Evolutionary conservation across 2,797 vertebrate species (phyloP).

Genomic region (Mastacembelus armatus): DNA sequence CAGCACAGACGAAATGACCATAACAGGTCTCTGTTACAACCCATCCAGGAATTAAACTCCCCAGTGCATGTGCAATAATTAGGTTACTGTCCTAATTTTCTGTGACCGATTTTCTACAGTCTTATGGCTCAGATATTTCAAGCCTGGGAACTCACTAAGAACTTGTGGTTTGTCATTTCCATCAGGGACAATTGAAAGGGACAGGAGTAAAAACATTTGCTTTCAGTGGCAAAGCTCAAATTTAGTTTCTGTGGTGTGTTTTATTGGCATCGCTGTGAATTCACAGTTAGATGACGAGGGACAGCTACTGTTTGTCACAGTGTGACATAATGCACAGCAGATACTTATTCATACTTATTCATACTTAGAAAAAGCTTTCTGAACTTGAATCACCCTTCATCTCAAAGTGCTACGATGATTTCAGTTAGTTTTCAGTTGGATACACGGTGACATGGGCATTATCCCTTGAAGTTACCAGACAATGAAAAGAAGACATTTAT

Average conservation of each 20-base stretch:
- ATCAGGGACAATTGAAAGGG: slow-evolving; percentile 10
- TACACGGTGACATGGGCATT: not conserved
- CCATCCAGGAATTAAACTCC: slow-evolving; percentile 29
- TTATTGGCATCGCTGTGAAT: not conserved
- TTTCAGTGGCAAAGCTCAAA: not conserved
- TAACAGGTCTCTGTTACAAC: slow-evolving; percentile 29
- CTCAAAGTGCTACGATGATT: not conserved
- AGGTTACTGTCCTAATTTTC: slow-evolving; percentile 73
- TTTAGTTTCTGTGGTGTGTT: not conserved
- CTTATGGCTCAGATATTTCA: slow-evolving; percentile 51
- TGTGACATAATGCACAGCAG: slow-evolving; percentile 13
- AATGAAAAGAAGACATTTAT: too few species aligned
- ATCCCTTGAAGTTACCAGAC: not conserved
- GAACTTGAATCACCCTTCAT: slow-evolving; percentile 30
- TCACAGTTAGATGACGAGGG: not conserved
- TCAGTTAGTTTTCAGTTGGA: not conserved
- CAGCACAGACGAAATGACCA: slow-evolving; percentile 1
- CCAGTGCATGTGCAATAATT: slow-evolving; percentile 45
- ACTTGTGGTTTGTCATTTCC: slow-evolving; percentile 28
- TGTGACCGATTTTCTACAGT: slow-evolving; percentile 50
- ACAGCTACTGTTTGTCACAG: not conserved
- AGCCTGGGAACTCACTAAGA: slow-evolving; percentile 42
- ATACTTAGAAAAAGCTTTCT: too few species aligned
- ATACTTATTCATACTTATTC: too few species aligned
- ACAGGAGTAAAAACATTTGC: not conserved